Percentiles rank a stretch among this genome's conserved stretches.
Conservation (phyloP, 2,888 invertebrate species). For the Lasioglossum pauxillum region DNA sequence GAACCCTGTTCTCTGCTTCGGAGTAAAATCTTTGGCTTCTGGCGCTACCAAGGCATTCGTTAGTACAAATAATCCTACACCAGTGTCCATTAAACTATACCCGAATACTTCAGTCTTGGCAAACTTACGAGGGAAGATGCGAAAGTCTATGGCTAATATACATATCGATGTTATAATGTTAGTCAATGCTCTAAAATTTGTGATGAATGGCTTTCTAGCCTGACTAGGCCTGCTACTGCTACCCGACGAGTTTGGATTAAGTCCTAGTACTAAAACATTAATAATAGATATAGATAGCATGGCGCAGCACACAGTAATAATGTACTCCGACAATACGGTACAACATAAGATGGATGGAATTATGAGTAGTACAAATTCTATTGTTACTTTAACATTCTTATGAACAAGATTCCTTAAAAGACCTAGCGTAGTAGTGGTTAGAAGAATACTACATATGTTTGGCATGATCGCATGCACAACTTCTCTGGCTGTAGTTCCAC, state of each 20-base stretch:
- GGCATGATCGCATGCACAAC: conserved; percentile 77
- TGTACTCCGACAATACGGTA: conserved; percentile 78
- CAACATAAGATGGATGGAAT: conserved; percentile 80
- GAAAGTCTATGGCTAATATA: conserved; percentile 98
- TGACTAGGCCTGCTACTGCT: conserved; percentile 18
- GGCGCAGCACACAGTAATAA: conserved; percentile 65
- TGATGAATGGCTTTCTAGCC: conserved; percentile 85
- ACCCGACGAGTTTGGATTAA: conserved; percentile 36
- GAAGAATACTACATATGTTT: conserved; percentile 73
- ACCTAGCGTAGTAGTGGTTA: conserved; percentile 73
- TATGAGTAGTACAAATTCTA: conserved; percentile 79
- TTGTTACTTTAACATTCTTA: conserved; percentile 68
- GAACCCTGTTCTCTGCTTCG: conserved; percentile 51
- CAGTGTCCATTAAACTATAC: conserved; percentile 97
- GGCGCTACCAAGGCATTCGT: conserved; percentile 92
- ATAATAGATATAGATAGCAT: conserved; percentile 71
- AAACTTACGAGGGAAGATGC: conserved; percentile 92
- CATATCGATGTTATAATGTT: conserved; percentile 91
- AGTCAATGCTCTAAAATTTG: conserved; percentile 89
- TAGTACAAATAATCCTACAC: conserved; percentile 95
- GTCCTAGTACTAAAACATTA: conserved; percentile 69
- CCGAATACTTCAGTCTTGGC: conserved; percentile 96
- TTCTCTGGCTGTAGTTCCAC: conserved; percentile 77
- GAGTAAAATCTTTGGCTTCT: conserved; percentile 83
- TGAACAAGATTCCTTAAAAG: conserved; percentile 65